Base-by-base conservation (phyloP, 2,113 vertebrate genomes). In the Equus quagga region DNA sequence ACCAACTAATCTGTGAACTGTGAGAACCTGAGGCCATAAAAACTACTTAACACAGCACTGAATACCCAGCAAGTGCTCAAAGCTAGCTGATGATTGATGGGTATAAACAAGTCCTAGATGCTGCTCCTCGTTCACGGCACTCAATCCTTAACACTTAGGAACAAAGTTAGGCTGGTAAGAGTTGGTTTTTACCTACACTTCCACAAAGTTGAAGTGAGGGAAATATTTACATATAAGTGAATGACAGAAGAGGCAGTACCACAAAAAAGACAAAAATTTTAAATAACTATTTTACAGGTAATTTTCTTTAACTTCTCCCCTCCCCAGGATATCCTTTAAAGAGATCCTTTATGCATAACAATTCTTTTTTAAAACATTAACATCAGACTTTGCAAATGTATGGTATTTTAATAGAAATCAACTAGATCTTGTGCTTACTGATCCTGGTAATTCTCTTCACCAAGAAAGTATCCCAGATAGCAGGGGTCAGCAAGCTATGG, bases 241-340 rank as follows among this genome's bases (percentile, higher is more conserved):
- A 64, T 11, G 2, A 17, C 33, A 18, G 9, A 31, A 11, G 9
- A 33, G 8, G 21, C 5, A 14, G 18, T 28, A 6, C 0, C 31
- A 21, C 26, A 46, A 41, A 7, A 62, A 41, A 78, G 9, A 58
- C 7, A 64, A 86, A 26, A 83, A n/a, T 21, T 31, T 31, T 33
- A 56, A 56, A 9, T 69, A 75, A 86, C 58, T 56, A 51, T 36
- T 65, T 79, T 49, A 26, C 7, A 69, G 36, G 72, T 46, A 33
- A 78, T 69, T 58, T n/a, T 54, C 92, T 58, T 58, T 31, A 86
- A 28, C 28, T n/a, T 69, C 49, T 58, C 36, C 73, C 41, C 49
- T 56, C 36, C 28, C 36, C 21, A 33, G 46, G 51, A 18, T 33
- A 65, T 12, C 46, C 51, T 33, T 83, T 62, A 51, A 62, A 62